phyloP scores from a whole-genome alignment of 2,888 invertebrate genomes.

The Athalia rosae region DNA sequence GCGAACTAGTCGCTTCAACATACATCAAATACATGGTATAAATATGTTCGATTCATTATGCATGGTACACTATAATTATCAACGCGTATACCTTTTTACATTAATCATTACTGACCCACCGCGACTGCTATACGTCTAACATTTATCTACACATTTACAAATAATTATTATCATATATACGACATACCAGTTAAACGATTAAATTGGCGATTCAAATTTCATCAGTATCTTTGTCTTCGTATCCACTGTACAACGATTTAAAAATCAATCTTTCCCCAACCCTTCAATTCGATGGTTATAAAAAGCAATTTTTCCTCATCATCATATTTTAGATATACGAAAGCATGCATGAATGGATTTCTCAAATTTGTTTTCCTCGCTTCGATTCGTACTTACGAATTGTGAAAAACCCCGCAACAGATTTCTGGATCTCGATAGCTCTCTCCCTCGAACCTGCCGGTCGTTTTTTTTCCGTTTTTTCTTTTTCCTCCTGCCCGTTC shows the following conservation, averaged over 20 bases:
- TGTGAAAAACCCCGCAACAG: conserved; percentile 48
- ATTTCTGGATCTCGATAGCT: conserved; percentile 13
- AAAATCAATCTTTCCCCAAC: background rate
- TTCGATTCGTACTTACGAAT: conserved; percentile 53
- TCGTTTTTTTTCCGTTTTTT: background rate
- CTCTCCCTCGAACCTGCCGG: background rate
- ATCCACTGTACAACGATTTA: conserved; percentile 29
- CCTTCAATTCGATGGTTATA: background rate
- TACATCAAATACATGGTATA: too few relatives aligned
- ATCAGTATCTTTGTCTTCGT: background rate
- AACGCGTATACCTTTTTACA: background rate
- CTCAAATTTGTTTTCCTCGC: background rate
- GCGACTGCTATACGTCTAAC: background rate
- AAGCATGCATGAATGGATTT: background rate
- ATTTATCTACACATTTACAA: conserved; percentile 58
- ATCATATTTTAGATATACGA: background rate
- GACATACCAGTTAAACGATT: background rate
- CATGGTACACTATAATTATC: background rate
- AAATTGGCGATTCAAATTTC: background rate
- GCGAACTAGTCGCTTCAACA: too few relatives aligned
- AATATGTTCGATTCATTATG: background rate
- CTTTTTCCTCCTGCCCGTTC: background rate
- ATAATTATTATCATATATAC: conserved; percentile 39
- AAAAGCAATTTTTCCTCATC: background rate
- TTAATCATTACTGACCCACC: conserved; percentile 44